phyloP scores from a whole-genome alignment of 1,140 invertebrate species.

The Bactericera cockerelli region DNA sequence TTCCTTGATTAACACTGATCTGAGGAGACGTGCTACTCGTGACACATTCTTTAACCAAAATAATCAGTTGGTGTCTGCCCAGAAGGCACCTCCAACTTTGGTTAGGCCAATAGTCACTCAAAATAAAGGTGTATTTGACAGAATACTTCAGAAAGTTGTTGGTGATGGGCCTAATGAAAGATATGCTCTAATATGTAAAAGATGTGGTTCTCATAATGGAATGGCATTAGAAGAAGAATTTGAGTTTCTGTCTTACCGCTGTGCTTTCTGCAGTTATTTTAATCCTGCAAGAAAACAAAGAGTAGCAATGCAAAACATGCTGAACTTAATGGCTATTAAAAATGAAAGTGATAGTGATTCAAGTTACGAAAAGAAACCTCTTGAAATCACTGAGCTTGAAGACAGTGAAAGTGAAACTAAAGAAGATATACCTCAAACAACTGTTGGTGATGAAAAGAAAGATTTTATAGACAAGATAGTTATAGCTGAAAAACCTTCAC shows the following conservation, averaged over 20 bases:
- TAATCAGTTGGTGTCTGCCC: background rate
- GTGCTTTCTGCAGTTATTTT: slow-evolving; percentile 70
- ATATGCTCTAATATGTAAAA: slow-evolving; percentile 83
- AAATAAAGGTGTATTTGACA: slow-evolving; percentile 58
- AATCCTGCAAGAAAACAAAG: slow-evolving; percentile 72
- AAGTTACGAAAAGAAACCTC: background rate
- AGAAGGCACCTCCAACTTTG: slow-evolving; percentile 25
- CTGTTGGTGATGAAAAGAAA: background rate
- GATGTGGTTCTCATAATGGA: slow-evolving; percentile 87
- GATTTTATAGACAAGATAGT: no score
- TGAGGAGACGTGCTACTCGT: background rate
- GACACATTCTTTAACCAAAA: background rate
- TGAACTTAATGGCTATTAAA: background rate
- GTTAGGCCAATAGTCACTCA: slow-evolving; percentile 38
- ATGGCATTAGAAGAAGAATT: slow-evolving; percentile 95
- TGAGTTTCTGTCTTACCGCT: slow-evolving; percentile 78
- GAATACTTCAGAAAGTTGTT: slow-evolving; percentile 81
- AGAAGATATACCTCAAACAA: background rate
- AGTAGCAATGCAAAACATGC: slow-evolving; percentile 49
- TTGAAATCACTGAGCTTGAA: background rate
- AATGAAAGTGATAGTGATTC: background rate
- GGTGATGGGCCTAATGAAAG: slow-evolving; percentile 90
- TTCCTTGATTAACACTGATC: background rate
- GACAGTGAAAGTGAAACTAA: slow-evolving; percentile 1
- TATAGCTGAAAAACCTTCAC: no score